A percentile compares a stretch with the other conserved stretches of the same genome.
Conservation (phyloP, 1,140 invertebrate species). For the Drosophila pseudoananassae region DNA sequence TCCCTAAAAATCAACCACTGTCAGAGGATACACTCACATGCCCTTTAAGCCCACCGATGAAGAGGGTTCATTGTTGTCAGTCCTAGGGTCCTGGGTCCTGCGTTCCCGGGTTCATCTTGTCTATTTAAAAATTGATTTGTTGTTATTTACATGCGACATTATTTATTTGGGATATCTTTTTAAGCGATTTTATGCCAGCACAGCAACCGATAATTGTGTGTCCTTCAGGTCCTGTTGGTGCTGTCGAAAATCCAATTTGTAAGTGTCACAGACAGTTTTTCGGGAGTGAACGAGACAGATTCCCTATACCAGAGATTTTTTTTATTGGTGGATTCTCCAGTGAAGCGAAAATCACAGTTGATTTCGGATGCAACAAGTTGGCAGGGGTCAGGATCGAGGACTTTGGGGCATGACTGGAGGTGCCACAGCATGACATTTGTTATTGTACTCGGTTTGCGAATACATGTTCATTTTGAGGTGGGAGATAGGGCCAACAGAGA, state of each 20-base stretch:
- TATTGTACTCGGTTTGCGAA: constrained; percentile 38
- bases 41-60: constrained; percentile 23
- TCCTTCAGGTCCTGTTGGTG: constrained; percentile 32
- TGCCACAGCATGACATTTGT: constrained; percentile 65
- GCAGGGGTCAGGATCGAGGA: constrained; percentile 18
- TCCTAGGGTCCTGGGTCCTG: constrained; percentile 14
- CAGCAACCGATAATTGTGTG: constrained; percentile 59
- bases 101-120: constrained; percentile 39
- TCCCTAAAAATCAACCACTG: constrained; percentile 9
- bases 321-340: constrained; percentile 67
- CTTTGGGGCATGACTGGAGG: constrained; percentile 21
- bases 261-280: constrained; percentile 74
- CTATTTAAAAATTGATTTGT: constrained; percentile 81
- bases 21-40: constrained; percentile 1
- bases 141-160: constrained; percentile 79
- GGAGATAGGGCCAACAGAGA: background rate
- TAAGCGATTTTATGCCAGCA: constrained; percentile 35
- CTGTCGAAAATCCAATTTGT: constrained; percentile 76
- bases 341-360: constrained; percentile 74
- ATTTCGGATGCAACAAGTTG: constrained; percentile 70
- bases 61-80: constrained; percentile 67
- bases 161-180: constrained; percentile 66
- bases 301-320: constrained; percentile 40
- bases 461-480: constrained; percentile 26
- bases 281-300: constrained; percentile 24